phyloP scores from a whole-genome alignment of 1,140 invertebrate genomes.

The Psix sp. region DNA sequence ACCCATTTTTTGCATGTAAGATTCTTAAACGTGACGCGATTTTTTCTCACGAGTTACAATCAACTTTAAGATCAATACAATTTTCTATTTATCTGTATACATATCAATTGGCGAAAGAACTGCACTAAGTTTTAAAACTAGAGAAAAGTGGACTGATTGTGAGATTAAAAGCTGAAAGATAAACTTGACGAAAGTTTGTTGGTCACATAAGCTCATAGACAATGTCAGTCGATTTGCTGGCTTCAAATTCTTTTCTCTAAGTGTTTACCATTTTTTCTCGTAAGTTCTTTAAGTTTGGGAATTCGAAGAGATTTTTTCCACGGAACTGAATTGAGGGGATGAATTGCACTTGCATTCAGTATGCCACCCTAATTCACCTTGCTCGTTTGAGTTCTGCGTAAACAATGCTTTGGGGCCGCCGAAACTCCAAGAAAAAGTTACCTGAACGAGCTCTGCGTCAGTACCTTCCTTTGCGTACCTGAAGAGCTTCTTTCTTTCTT shows the following conservation, averaged over 20 bases:
- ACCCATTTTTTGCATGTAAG: too few relatives aligned
- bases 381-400: conserved; percentile 21
- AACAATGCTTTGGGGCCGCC: conserved; percentile 24
- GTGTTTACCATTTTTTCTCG: conserved; percentile 6
- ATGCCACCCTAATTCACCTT: conserved; percentile 28
- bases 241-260: conserved; percentile 8
- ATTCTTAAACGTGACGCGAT: too few relatives aligned
- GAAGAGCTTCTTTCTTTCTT: conserved; percentile 19
- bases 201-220: conserved; percentile 2
- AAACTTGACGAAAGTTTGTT: conserved; percentile 7
- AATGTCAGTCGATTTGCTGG: conserved; percentile 1
- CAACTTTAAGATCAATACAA: too few relatives aligned
- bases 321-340: not conserved
- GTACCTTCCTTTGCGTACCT: conserved; percentile 7
- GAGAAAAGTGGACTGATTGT: not conserved
- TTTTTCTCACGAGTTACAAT: too few relatives aligned
- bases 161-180: conserved; percentile 2
- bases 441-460: conserved; percentile 26
- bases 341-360: conserved; percentile 25
- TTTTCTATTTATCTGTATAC: conserved; percentile 1
- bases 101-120: not conserved
- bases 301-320: not conserved
- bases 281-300: conserved; percentile 2
- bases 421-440: conserved; percentile 35
- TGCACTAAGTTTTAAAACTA: not conserved